A percentile compares a stretch with the other conserved stretches of the same genome.
Conservation (phyloP, 1,140 invertebrate species). For the Rhyzopertha dominica region DNA sequence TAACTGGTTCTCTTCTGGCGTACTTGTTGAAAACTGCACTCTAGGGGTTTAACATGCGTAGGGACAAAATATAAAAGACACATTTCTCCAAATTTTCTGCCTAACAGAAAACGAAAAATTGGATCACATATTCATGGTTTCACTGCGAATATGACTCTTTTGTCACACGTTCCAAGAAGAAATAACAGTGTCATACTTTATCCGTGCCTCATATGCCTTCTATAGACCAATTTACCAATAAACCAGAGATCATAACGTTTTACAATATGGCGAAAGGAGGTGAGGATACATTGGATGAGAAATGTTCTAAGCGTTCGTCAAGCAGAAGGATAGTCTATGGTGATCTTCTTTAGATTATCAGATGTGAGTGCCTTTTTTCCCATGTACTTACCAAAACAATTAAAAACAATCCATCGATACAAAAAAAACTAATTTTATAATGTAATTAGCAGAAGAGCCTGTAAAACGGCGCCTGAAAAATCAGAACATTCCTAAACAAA, state of each 20-base stretch:
- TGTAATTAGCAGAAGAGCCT: constrained; percentile 10
- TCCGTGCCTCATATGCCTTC: constrained; percentile 31
- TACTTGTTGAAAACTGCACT: constrained; percentile 37
- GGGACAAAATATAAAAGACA: constrained; percentile 46
- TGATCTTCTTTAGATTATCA: too few relatives aligned
- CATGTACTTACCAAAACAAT: neutral
- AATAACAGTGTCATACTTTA: constrained; percentile 34
- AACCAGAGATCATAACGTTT: constrained; percentile 40
- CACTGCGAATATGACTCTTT: constrained; percentile 23
- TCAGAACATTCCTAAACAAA: constrained; percentile 5
- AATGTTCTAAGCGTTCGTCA: constrained; percentile 37
- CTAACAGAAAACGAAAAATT: constrained; percentile 13
- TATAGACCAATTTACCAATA: constrained; percentile 27
- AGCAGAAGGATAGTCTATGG: constrained; percentile 41
- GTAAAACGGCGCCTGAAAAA: constrained; percentile 7
- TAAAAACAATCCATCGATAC: neutral
- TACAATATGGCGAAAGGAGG: constrained; percentile 45
- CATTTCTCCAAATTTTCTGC: constrained; percentile 34
- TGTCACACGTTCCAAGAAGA: constrained; percentile 34
- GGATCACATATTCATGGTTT: constrained; percentile 30
- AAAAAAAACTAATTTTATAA: neutral
- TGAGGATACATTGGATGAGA: constrained; percentile 44
- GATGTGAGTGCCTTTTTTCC: too few relatives aligned
- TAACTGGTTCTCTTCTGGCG: constrained; percentile 45
- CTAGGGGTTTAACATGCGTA: constrained; percentile 43